These are phyloP conservation scores for Melipona bicolor DNA, from an alignment of 2,888 invertebrate species.

Conservation along the genomic window DNA sequence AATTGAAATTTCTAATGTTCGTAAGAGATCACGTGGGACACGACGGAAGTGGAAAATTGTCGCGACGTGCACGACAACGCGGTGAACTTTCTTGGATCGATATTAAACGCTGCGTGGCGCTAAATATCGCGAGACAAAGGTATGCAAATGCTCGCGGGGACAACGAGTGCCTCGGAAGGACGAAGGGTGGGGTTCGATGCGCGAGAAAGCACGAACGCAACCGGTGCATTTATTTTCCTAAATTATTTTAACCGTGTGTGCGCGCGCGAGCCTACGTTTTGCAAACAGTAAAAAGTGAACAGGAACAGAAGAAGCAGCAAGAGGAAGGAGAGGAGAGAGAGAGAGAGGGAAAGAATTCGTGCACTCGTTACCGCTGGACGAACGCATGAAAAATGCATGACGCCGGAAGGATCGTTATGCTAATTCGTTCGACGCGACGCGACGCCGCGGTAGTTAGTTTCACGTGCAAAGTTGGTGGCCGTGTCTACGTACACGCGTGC, in stretches of 20 bases:
- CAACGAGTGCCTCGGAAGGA: constrained; percentile 10
- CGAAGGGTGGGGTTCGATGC: not conserved
- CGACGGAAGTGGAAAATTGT: too few species aligned
- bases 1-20: too few species aligned
- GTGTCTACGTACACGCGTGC: constrained; percentile 9
- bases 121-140: constrained; percentile 50
- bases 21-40: too few species aligned
- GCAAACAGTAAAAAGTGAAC: constrained; percentile 24
- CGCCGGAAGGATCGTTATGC: constrained; percentile 69
- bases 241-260: constrained; percentile 41
- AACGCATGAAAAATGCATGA: constrained; percentile 70
- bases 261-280: constrained; percentile 20
- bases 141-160: constrained; percentile 45
- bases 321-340: constrained; percentile 10
- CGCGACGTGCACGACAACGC: too few species aligned
- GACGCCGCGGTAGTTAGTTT: constrained; percentile 40
- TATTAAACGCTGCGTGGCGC: constrained; percentile 37
- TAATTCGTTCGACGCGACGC: constrained; percentile 53
- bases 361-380: constrained; percentile 57
- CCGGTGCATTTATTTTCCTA: constrained; percentile 45
- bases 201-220: constrained; percentile 23
- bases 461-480: constrained; percentile 45
- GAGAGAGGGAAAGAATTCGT: constrained; percentile 20
- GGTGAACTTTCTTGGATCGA: constrained; percentile 29
- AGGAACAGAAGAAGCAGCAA: not conserved